Conservation (phyloP, 2,113 vertebrate genomes). For the Hypomesus transpacificus region DNA sequence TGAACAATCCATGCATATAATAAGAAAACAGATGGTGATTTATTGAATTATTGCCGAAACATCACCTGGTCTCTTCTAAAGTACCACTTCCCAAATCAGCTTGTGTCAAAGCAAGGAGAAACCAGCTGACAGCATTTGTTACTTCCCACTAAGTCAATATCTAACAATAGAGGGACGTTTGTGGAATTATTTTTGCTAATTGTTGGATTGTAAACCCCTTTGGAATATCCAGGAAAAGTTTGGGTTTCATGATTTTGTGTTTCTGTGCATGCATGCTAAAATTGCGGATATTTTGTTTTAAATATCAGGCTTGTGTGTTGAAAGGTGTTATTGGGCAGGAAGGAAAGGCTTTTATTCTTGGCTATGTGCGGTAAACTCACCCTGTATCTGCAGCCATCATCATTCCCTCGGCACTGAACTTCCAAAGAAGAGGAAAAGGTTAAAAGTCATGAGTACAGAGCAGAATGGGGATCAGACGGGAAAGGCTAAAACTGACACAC, state of each 20-base stretch:
- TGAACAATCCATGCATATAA: too few relatives aligned
- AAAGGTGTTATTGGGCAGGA: slow-evolving; percentile 35
- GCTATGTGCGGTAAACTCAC: slow-evolving; percentile 21
- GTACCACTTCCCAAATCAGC: too few relatives aligned
- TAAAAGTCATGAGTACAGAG: slow-evolving; percentile 29
- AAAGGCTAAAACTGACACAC: slow-evolving; percentile 24
- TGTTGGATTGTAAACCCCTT: slow-evolving; percentile 43
- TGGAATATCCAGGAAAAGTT: slow-evolving; percentile 55
- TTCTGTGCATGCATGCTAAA: too few relatives aligned
- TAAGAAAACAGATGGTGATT: too few relatives aligned
- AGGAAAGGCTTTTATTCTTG: slow-evolving; percentile 62
- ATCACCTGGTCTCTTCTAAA: too few relatives aligned
- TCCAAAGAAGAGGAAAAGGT: slow-evolving; percentile 23
- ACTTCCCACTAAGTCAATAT: slow-evolving; percentile 42
- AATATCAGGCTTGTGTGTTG: too few relatives aligned
- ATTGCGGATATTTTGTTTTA: too few relatives aligned
- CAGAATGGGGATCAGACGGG: slow-evolving; percentile 8
- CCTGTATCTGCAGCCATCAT: slow-evolving; percentile 17
- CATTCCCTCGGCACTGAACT: slow-evolving; percentile 46
- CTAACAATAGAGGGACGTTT: slow-evolving; percentile 66
- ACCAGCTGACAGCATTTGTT: slow-evolving; percentile 49
- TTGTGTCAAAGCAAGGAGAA: slow-evolving; percentile 40
- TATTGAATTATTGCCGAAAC: too few relatives aligned
- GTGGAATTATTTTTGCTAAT: slow-evolving; percentile 45
- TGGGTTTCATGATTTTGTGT: slow-evolving; percentile 22